Conservation (phyloP, 2,113 vertebrate genomes). For the Agelaius phoeniceus region DNA sequence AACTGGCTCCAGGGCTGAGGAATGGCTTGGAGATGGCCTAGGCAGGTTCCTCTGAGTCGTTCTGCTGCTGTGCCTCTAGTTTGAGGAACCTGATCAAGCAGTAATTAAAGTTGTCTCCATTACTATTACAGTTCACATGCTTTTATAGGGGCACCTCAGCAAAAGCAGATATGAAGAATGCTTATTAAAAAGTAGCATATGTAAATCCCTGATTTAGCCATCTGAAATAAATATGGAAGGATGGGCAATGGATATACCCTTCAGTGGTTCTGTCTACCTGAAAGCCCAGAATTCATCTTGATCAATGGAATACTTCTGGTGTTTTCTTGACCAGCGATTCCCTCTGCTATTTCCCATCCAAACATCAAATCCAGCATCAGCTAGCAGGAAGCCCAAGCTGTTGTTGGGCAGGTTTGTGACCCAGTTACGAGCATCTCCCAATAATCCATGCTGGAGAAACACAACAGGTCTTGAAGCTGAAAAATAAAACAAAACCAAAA, state of each 20-base stretch:
- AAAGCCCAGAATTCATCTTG: constrained; percentile 85
- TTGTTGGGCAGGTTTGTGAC: constrained; percentile 81
- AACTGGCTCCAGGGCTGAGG: neutral
- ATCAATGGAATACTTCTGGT: constrained; percentile 64
- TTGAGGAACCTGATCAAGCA: neutral
- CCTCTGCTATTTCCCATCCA: constrained; percentile 92
- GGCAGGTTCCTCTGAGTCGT: neutral
- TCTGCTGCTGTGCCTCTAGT: neutral
- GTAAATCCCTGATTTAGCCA: neutral
- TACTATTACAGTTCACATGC: neutral
- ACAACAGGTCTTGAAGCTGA: constrained; percentile 77
- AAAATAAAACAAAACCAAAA: neutral
- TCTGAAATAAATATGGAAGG: neutral
- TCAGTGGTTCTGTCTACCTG: constrained; percentile 71
- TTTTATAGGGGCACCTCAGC: neutral
- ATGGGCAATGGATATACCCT: neutral
- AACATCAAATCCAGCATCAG: constrained; percentile 86
- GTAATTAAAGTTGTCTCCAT: neutral
- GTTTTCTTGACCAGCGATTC: constrained; percentile 86
- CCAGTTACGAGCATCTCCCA: constrained; percentile 86
- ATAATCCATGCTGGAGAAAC: constrained; percentile 86
- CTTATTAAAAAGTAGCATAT: neutral
- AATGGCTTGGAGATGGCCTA: neutral
- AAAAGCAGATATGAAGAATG: neutral
- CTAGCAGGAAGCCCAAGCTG: constrained; percentile 85